Evolutionary conservation across 2,797 vertebrate species (phyloP), one percentile per base, ranked within the genome.

Genomic region (Salarias fasciatus): DNA sequence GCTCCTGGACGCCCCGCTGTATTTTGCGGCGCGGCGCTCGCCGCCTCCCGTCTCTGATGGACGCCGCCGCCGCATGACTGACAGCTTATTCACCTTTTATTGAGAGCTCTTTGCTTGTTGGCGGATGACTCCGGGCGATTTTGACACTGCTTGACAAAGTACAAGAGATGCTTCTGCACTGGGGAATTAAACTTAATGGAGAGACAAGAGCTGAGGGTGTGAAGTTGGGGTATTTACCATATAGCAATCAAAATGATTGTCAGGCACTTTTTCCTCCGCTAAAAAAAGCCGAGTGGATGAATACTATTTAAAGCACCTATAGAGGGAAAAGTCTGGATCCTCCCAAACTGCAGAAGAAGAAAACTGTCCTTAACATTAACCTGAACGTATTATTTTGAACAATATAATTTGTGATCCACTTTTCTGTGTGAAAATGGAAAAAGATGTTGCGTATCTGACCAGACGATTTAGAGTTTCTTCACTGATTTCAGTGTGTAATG

Each of bases 81-180:
- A 67, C 79, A 75, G 46, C 50, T 74, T n/a, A 13, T 53, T 53
- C 18, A 0, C 12, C 46, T 10, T 43, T 35, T 77, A 84, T 71
- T 77, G 74, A 77, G 67, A 57, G 78, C 51, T 76, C 53, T 58
- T 47, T 35, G 46, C 63, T 58, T 31, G 58, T 74, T 40, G 60
- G 35, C 29, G 29, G 28, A 54, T 54, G 62, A 60, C 67, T 68
- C 28, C 38, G 42, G 63, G 56, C 46, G n/a, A 54, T 66, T 80
- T 71, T 65, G 74, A 85, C 73, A 53, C 6, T 6, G 28, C 65
- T 67, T 72, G 75, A 75, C 69, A 63, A 77, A 77, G 61, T 63
- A 8, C 69, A 75, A 70, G 69, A 76, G 64, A 64, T 36, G 48
- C 53, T 57, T 61, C 33, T 33, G 49, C 68, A 18, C 38, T 2